A percentile compares a stretch with the other conserved stretches of the same genome.
phyloP scores from a whole-genome alignment of 1,140 invertebrate species.

The Musca vetustissima region DNA sequence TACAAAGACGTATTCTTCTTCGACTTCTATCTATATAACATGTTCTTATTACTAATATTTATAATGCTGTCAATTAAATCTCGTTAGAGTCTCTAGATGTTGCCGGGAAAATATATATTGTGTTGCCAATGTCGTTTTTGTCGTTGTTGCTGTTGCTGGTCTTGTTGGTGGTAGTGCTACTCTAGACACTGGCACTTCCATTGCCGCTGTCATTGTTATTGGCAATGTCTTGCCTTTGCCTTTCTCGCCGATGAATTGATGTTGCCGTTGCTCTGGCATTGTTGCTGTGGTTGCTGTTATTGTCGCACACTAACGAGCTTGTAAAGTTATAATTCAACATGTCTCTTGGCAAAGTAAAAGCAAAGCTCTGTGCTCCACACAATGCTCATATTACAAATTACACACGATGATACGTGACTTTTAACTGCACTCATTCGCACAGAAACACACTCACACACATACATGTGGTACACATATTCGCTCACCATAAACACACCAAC shows the following conservation, averaged over 20 bases:
- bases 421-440: background rate
- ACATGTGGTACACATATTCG: background rate
- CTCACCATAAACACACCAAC: background rate
- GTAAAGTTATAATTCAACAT: conserved; percentile 19
- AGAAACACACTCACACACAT: background rate
- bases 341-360: conserved; percentile 11
- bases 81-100: conserved; percentile 9
- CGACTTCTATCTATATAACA: conserved; percentile 12
- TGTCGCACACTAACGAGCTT: conserved; percentile 20
- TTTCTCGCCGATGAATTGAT: too few relatives aligned
- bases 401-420: conserved; percentile 14
- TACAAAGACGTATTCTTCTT: too few relatives aligned
- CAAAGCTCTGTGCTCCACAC: background rate
- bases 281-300: conserved; percentile 7
- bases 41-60: conserved; percentile 22
- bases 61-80: conserved; percentile 22
- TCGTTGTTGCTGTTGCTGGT: too few relatives aligned
- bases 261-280: background rate
- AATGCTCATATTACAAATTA: conserved; percentile 8
- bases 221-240: too few relatives aligned
- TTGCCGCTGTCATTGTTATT: too few relatives aligned
- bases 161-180: too few relatives aligned
- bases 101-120: too few relatives aligned
- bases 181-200: too few relatives aligned
- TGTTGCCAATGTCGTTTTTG: too few relatives aligned